Evolutionary conservation across 2,113 vertebrate species (phyloP), one percentile per base, ranked within the genome.

Genomic region (Chamaetylas fuelleborni): DNA sequence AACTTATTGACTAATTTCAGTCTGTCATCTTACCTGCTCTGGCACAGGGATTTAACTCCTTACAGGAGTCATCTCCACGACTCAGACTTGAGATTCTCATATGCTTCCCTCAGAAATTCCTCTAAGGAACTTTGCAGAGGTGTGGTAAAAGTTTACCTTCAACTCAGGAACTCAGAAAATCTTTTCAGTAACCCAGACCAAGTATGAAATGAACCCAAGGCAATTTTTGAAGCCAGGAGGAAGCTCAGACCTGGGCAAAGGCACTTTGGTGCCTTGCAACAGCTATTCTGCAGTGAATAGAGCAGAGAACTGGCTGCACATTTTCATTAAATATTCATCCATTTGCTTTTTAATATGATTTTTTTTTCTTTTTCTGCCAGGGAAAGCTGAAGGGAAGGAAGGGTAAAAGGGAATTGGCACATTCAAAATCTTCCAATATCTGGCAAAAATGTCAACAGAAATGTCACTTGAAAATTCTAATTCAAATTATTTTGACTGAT

Each of bases 11-110:
- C 38, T 65, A 15, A 69, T 54, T 53, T 71, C 53, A 79, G 20
- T 5, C 31, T 48, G 62, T 38, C 1, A 0, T 38, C 34, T 72
- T 58, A 51, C 28, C 15, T 43, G 5, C 19, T 74, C 11, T 71
- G 42, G 42, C 25, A 86, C 38, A 51, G 36, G 11, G 6, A 64
- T 80, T 85, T 86, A 65, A 70, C 28, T 38, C 62, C 34, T 70
- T 71, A 19, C 6, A 70, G 60, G 20, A 66, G 11, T 19, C 22
- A 43, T 14, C 34, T 80, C 48, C 50, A 43, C 0, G 0, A 23
- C 47, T 70, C 64, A 42, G 25, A 53, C 29, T 36, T 62, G 34
- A 69, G 12, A 2, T 80, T 91, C 80, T 62, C 19, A 4, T 34
- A 19, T 12, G 5, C 9, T 60, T 65, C 42, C 24, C 33, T n/a